Evolutionary conservation across 2,797 vertebrate species (phyloP).

Genomic region (Peromyscus melanophrys): DNA sequence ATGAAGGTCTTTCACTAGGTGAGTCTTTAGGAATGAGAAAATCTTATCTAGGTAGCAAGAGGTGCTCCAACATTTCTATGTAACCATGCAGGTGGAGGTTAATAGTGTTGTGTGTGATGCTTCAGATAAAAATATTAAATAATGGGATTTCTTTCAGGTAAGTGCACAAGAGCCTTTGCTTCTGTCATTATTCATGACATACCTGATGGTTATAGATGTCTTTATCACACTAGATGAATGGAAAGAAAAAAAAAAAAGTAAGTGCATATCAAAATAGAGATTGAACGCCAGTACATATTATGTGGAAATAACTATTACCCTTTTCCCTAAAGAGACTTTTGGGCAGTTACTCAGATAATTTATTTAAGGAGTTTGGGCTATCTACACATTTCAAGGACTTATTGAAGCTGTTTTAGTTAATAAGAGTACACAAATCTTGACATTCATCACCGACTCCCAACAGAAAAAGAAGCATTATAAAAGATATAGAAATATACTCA

Average conservation of each 20-base stretch:
- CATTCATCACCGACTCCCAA: not conserved
- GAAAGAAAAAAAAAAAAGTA: not conserved
- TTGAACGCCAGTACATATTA: not conserved
- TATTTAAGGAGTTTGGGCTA: not conserved
- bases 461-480: not conserved
- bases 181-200: slow-evolving; percentile 38
- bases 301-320: not conserved
- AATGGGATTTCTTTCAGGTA: not conserved
- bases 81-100: not conserved
- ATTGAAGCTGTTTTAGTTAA: not conserved
- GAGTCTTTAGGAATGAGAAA: not conserved
- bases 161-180: not conserved
- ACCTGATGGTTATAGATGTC: not conserved
- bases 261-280: not conserved
- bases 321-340: not conserved
- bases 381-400: not conserved
- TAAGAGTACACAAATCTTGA: not conserved
- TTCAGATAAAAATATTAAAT: not conserved
- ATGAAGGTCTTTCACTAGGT: not conserved
- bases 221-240: not conserved
- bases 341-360: not conserved
- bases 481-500: not conserved
- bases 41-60: not conserved
- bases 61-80: not conserved
- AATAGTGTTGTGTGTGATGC: not conserved